Evolutionary conservation across 2,888 invertebrate genomes (phyloP), one percentile per base, ranked within the genome.

Genomic region (Prosopocoilus inquinatus): DNA sequence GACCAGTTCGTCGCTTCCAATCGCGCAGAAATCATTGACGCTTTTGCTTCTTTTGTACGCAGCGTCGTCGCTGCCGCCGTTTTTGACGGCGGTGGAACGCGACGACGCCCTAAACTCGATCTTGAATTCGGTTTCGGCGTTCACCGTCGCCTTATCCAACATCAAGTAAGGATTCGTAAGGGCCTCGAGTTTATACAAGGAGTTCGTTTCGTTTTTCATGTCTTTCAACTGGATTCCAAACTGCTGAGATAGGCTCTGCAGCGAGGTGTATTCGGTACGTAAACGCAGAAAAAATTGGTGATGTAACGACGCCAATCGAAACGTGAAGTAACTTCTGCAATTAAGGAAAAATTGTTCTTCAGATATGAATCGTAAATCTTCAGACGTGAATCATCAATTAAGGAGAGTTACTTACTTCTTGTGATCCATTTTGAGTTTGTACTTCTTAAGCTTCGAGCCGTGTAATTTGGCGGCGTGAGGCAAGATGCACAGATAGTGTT

Each of bases 221-320:
- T 77, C 77, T 69, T 80, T 81, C 36, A 82, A 60, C 8, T 82
- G 82, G 59, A 81, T 80, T 61, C 81, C 82, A 57, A 84, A 78
- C 70, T 85, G 84, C 71, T 82, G 81, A 43, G 86, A 82, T 68
- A 87, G 78, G 63, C 81, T 81, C 70, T 82, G 83, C 36, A 87
- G 78, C 51, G 88, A 88, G 58, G 86, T 85, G 59, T 86, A 84
- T 71, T 89, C 89, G 39, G 87, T 85, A 70, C 88, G 83, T 47
- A 89, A 75, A 68, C 87, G 85, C 66, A 89, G 79, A 76, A 88
- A 90, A 73, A 90, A 84, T 71, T 89, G 85, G 71, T 90, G 89
- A 72, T 90, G 90, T 44, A 89, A 75, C n/a, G 89, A 89, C 8
- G 89, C 89, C 57, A 89, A 75, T 75, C 87, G 87, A 75, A 89